Percentiles rank a stretch among this genome's conserved stretches.
phyloP scores from a whole-genome alignment of 2,888 invertebrate genomes.

The Julus scandinavius region DNA sequence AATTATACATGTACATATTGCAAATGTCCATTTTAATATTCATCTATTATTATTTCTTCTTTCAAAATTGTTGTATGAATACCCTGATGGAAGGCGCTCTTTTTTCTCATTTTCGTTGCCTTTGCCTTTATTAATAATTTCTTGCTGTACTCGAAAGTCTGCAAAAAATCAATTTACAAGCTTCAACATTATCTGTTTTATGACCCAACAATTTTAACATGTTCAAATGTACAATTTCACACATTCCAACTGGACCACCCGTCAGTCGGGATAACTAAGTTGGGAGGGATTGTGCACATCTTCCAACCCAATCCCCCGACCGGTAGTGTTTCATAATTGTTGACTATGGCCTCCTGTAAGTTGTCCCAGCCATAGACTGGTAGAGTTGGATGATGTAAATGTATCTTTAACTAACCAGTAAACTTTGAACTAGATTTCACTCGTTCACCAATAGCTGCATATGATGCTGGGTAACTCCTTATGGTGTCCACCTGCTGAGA shows the following conservation, averaged over 20 bases:
- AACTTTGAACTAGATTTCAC: conserved; percentile 42
- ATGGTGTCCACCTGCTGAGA: conserved; percentile 15
- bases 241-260: no score
- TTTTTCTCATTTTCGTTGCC: neutral
- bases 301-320: no score
- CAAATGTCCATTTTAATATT: neutral
- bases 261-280: no score
- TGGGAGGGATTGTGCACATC: no score
- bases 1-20: neutral
- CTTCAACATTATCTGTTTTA: no score
- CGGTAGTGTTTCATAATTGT: no score
- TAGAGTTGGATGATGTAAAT: neutral
- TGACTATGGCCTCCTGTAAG: no score
- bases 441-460: conserved; percentile 19
- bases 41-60: conserved; percentile 29
- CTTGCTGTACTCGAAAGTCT: neutral
- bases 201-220: no score
- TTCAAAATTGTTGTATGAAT: conserved; percentile 17
- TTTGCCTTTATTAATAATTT: neutral
- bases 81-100: conserved; percentile 12
- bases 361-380: no score
- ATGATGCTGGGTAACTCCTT: conserved; percentile 42
- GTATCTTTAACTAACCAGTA: neutral
- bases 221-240: no score
- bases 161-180: neutral